phyloP scores from a whole-genome alignment of 2,797 vertebrate species.

The Sphaeramia orbicularis region DNA sequence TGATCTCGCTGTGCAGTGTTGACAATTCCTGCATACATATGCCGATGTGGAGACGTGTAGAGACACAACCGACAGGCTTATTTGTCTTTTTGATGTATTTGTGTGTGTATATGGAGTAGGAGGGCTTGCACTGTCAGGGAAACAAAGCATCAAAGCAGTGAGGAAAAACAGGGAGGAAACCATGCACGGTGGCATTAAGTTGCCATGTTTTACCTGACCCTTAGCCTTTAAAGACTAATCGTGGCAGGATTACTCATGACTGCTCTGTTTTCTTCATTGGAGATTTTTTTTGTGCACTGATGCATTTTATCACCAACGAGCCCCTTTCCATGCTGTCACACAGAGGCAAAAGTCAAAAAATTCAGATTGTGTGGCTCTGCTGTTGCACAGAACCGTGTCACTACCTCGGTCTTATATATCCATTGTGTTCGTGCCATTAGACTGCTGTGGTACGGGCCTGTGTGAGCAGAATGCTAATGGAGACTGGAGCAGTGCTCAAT shows the following conservation, averaged over 20 bases:
- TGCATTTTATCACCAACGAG: conserved; percentile 42
- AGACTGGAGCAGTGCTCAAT: conserved; percentile 59
- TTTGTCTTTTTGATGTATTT: conserved; percentile 67
- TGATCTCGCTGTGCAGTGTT: conserved; percentile 67
- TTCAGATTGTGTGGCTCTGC: conserved; percentile 42
- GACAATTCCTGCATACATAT: conserved; percentile 64
- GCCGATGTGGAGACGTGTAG: conserved; percentile 44
- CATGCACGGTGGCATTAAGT: conserved; percentile 38
- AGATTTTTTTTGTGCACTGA: conserved; percentile 29
- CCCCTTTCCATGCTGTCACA: conserved; percentile 41
- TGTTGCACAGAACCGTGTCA: conserved; percentile 25
- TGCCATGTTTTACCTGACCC: conserved; percentile 60
- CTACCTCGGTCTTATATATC: conserved; percentile 40
- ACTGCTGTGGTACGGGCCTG: conserved; percentile 28
- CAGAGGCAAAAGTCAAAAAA: conserved; percentile 31
- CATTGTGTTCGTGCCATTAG: conserved; percentile 9
- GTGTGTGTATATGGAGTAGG: conserved; percentile 54
- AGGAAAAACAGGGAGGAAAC: background rate
- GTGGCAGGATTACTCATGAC: conserved; percentile 38
- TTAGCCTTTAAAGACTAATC: conserved; percentile 53
- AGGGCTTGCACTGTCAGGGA: conserved; percentile 46
- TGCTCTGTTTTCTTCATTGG: conserved; percentile 18
- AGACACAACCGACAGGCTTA: conserved; percentile 59
- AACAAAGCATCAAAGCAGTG: conserved; percentile 42
- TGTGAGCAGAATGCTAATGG: conserved; percentile 74